phyloP scores from a whole-genome alignment of 2,797 vertebrate species.

The Pyrocephalus nanus region DNA sequence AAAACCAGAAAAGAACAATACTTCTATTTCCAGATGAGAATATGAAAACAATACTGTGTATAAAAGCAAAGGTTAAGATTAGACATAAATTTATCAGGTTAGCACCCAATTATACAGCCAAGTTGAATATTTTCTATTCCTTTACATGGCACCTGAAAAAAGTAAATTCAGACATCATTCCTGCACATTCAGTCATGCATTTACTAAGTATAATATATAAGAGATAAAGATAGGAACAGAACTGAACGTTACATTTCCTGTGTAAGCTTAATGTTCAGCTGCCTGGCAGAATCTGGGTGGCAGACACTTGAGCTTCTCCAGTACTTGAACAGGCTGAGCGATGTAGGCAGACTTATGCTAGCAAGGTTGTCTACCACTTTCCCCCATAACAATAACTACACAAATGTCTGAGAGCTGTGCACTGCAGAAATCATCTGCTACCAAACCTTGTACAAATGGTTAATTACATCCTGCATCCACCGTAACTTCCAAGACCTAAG shows the following conservation, averaged over 20 bases:
- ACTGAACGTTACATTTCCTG: background rate
- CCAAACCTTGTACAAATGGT: background rate
- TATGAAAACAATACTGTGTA: background rate
- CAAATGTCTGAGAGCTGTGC: background rate
- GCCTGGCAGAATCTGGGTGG: background rate
- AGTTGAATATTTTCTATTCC: background rate
- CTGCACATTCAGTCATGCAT: background rate
- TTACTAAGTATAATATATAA: background rate
- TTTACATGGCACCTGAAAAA: background rate
- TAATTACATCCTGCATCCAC: background rate
- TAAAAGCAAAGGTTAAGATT: background rate
- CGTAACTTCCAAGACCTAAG: background rate
- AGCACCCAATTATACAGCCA: background rate
- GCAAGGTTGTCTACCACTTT: background rate
- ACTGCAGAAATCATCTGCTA: background rate
- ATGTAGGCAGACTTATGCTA: background rate
- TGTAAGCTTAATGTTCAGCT: background rate
- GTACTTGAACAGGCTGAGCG: background rate
- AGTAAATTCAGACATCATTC: background rate
- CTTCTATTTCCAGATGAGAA: background rate
- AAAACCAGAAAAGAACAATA: background rate
- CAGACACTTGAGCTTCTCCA: background rate
- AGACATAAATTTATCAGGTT: background rate
- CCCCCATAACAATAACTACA: background rate
- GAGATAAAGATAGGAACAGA: background rate